These are phyloP conservation scores for Drosophila planitibia DNA, from an alignment of 2,888 invertebrate genomes.

Conservation along the genomic window DNA sequence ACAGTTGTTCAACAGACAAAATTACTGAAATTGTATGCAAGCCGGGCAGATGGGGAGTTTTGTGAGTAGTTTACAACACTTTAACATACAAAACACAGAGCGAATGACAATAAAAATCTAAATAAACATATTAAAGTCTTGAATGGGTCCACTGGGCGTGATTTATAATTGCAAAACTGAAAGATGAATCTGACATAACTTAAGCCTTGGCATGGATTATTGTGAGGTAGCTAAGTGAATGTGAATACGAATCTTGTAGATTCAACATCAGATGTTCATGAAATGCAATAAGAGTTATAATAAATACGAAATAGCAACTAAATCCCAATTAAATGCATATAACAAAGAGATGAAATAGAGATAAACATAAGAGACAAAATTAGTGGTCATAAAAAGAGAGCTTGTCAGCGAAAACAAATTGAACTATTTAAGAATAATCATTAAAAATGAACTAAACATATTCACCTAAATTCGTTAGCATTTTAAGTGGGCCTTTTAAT, in stretches of 20 bases:
- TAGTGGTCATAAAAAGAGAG: neutral
- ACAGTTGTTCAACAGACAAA: constrained; percentile 28
- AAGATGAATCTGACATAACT: constrained; percentile 3
- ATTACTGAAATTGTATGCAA: constrained; percentile 20
- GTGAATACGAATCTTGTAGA: neutral
- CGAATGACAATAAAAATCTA: constrained; percentile 49
- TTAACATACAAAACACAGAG: constrained; percentile 35
- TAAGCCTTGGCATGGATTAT: constrained; percentile 20
- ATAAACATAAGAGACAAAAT: neutral
- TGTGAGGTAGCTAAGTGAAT: constrained; percentile 7
- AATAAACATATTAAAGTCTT: constrained; percentile 45
- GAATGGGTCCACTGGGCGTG: constrained; percentile 26
- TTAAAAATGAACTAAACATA: neutral
- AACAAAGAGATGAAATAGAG: neutral
- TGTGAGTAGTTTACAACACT: constrained; percentile 33
- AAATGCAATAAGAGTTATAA: neutral
- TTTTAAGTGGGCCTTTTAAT: no score
- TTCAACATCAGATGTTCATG: neutral
- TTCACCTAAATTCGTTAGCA: no score
- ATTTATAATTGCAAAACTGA: constrained; percentile 15
- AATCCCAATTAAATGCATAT: neutral
- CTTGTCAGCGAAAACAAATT: neutral
- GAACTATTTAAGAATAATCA: neutral
- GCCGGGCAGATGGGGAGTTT: neutral
- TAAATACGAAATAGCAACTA: neutral